Conservation (phyloP, 2,797 vertebrate genomes). For the Diplodus puntazzo region DNA sequence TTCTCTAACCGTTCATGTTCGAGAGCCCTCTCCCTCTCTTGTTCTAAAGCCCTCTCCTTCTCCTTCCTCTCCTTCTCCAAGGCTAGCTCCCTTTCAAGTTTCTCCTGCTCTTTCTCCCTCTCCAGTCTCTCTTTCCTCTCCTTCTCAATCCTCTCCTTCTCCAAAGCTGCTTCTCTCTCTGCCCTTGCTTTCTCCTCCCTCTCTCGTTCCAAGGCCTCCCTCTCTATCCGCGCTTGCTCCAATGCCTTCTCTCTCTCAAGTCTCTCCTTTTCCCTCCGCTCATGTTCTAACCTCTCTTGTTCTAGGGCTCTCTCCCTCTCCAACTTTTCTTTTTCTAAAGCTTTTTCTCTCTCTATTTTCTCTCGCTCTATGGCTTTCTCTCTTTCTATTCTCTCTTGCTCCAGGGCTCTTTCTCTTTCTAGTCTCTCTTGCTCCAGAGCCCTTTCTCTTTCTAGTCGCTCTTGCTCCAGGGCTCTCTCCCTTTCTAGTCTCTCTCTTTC, state of each 20-base stretch:
- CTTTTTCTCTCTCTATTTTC: slow-evolving; percentile 47
- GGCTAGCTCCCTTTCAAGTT: slow-evolving; percentile 52
- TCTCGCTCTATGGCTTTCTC: slow-evolving; percentile 58
- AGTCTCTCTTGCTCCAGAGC: slow-evolving; percentile 59
- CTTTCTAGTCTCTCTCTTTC: slow-evolving; percentile 53
- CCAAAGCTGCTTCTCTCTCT: slow-evolving; percentile 55
- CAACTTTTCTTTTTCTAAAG: slow-evolving; percentile 36
- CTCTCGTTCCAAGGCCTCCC: slow-evolving; percentile 60
- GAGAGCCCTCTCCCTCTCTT: slow-evolving; percentile 47
- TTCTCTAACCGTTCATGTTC: slow-evolving; percentile 61
- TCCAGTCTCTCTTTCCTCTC: slow-evolving; percentile 61
- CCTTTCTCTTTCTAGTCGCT: slow-evolving; percentile 43
- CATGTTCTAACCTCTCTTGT: slow-evolving; percentile 50
- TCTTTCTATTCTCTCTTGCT: slow-evolving; percentile 57
- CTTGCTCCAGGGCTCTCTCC: slow-evolving; percentile 38
- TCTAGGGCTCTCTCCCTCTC: slow-evolving; percentile 58
- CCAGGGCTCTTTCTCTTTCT: slow-evolving; percentile 45
- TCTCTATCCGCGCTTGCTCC: slow-evolving; percentile 47
- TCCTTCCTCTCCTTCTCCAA: slow-evolving; percentile 52
- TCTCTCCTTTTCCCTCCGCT: slow-evolving; percentile 43
- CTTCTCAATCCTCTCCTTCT: slow-evolving; percentile 48
- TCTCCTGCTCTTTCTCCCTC: slow-evolving; percentile 57
- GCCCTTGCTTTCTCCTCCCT: slow-evolving; percentile 29
- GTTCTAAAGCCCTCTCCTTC: slow-evolving; percentile 45
- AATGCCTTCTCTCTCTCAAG: slow-evolving; percentile 48